A percentile compares a stretch with the other conserved stretches of the same genome.
These are phyloP conservation scores for Tetanocera ferruginea DNA, from an alignment of 2,888 invertebrate species.

Conservation along the genomic window DNA sequence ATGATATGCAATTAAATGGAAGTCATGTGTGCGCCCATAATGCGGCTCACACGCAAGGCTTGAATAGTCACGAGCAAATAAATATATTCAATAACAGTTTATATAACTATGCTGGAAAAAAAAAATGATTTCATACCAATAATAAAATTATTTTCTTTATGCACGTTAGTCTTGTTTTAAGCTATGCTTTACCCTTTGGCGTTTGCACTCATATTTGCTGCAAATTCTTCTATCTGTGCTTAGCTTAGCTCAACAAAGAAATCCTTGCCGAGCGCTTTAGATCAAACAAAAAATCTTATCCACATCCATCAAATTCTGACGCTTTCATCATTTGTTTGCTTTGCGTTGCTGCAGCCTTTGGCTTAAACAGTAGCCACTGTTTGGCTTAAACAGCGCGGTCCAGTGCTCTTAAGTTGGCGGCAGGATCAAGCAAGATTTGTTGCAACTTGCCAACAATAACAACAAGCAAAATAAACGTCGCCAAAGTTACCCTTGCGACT, in stretches of 20 bases:
- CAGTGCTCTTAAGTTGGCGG: conserved; percentile 58
- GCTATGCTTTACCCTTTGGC: no score
- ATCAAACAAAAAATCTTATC: conserved; percentile 40
- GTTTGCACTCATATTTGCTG: conserved; percentile 10
- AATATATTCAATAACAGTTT: no score
- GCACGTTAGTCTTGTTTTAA: background rate
- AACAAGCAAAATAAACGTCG: conserved; percentile 1
- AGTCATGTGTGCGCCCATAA: background rate
- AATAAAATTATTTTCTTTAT: background rate
- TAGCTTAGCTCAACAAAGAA: background rate
- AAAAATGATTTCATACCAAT: background rate
- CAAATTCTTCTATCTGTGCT: background rate
- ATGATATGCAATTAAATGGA: conserved; percentile 13
- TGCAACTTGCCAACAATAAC: conserved; percentile 27
- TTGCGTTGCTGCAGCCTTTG: background rate
- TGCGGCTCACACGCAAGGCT: background rate
- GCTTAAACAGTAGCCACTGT: conserved; percentile 2
- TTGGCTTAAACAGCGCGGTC: conserved; percentile 26
- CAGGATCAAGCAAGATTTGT: conserved; percentile 59
- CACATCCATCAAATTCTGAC: conserved; percentile 67
- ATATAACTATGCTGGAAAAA: background rate
- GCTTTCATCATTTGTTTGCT: conserved; percentile 61
- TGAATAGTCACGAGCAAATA: no score
- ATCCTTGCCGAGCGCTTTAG: background rate
- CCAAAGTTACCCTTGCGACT: background rate